Percentiles rank a stretch among this genome's conserved stretches.
Evolutionary conservation across 2,888 invertebrate genomes (phyloP).

Genomic region (Hesperia comma): DNA sequence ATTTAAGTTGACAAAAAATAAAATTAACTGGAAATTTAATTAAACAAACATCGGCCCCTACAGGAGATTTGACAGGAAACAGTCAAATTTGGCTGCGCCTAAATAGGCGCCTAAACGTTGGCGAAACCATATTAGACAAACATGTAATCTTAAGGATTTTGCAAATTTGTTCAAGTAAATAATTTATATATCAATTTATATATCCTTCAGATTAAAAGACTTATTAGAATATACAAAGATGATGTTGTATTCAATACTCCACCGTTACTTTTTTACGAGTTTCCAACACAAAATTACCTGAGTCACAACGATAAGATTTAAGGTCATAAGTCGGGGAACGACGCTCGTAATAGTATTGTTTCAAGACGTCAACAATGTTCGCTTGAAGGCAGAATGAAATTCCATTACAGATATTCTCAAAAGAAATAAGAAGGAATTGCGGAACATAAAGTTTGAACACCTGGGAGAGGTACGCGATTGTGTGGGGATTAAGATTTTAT

Average conservation of each 20-base stretch:
- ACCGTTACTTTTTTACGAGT: not conserved
- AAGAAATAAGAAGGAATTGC: slow-evolving; percentile 42
- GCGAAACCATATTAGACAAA: no score
- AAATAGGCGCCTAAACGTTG: no score
- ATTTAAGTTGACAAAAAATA: no score
- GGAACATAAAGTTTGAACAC: slow-evolving; percentile 42
- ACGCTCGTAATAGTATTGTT: slow-evolving; percentile 32
- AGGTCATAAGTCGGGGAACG: slow-evolving; percentile 27
- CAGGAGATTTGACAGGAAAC: no score
- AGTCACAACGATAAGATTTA: slow-evolving; percentile 18
- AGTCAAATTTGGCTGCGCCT: no score
- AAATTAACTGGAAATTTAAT: no score
- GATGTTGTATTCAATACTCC: not conserved
- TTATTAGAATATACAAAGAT: no score
- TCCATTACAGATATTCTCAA: slow-evolving; percentile 40
- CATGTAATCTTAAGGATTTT: no score
- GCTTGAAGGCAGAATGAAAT: slow-evolving; percentile 39
- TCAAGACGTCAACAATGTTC: slow-evolving; percentile 35
- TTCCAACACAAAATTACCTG: slow-evolving; percentile 10
- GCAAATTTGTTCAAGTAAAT: no score
- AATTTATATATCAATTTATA: no score
- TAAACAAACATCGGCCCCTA: no score
- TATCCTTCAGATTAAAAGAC: no score
- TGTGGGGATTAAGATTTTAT: slow-evolving; percentile 49
- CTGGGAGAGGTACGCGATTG: slow-evolving; percentile 41